Evolutionary conservation across 2,888 invertebrate species (phyloP), one percentile per base, ranked within the genome.

Genomic region (Coelinius sp.): DNA sequence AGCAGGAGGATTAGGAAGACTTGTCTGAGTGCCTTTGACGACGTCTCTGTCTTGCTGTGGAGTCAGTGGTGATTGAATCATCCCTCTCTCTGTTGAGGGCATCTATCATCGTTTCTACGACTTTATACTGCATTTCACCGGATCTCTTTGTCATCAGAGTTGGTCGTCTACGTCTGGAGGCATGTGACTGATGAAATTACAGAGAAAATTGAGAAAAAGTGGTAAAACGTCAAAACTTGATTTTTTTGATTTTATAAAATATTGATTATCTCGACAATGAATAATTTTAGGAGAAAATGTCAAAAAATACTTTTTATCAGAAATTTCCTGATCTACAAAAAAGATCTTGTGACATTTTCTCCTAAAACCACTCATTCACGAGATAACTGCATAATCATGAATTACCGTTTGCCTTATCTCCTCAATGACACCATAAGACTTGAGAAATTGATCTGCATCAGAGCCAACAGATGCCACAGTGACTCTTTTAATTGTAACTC

Each of bases 401-500:
- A 31, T 4, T 31, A 20, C 46, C 20, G 17, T 20, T 8, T 20
- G 46, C 20, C 20, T 49, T 49, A 49, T 20, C 20, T 17, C 59
- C 31, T 31, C 35, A 53, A 52, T 27, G 31, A 73, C 75, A 35
- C 71, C 75, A 35, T 73, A 75, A 17, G 73, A 71, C 27, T 74
- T 73, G 38, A 73, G 63, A 14, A 75, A 64, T 4, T 70, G 24
- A 22, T 24, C 73, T 7, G 74, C 70, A 4, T 70, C 65, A 0
- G 73, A 75, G 22, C 67, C 73, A 4, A 53, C 53, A 6, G 66
- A 72, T 17, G 74, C 71, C 12, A 73, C 59, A 14, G 56, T 67
- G 7, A 70, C 75, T 20, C 71, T 69, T 17, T 75, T 73, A 25
- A 20, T 20, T 6, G 7, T 2, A 1, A 7, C 35, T 6, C 12